Conservation (phyloP, 1,140 invertebrate species). For the Acyrthosiphon pisum region DNA sequence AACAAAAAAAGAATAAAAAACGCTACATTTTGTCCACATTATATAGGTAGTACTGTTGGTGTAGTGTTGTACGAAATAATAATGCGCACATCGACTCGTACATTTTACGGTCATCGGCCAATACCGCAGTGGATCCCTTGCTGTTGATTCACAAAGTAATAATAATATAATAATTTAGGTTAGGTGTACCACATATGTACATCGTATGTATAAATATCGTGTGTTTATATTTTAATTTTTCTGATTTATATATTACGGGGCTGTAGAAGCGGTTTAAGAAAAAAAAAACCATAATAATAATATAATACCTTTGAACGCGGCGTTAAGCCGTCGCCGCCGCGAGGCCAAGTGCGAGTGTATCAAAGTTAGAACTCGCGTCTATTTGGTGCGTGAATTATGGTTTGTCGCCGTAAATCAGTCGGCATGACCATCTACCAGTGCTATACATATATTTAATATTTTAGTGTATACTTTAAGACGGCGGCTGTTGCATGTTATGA, state of each 20-base stretch:
- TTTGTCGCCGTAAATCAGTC: conserved; percentile 56
- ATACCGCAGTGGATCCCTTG: background rate
- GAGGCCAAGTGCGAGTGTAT: conserved; percentile 22
- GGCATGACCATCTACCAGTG: conserved; percentile 34
- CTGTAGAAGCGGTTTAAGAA: background rate
- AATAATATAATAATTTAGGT: background rate
- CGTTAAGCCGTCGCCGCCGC: conserved; percentile 6
- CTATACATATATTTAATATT: background rate
- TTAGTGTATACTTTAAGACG: background rate
- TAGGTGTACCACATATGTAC: background rate
- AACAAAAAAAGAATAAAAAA: conserved; percentile 16
- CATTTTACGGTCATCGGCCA: background rate
- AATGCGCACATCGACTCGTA: background rate
- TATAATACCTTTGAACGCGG: conserved; percentile 23
- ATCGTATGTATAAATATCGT: background rate
- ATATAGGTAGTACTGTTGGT: background rate
- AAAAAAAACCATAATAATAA: background rate
- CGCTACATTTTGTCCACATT: background rate
- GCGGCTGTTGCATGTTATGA: conserved; percentile 25
- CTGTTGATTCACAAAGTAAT: background rate
- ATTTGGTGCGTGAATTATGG: conserved; percentile 52
- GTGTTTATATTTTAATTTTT: background rate
- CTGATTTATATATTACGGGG: background rate
- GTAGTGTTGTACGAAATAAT: background rate
- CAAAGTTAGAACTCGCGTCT: conserved; percentile 31